A percentile compares a stretch with the other conserved stretches of the same genome.
Conservation (phyloP, 2,888 invertebrate genomes). For the Oegoconia quadripuncta region DNA sequence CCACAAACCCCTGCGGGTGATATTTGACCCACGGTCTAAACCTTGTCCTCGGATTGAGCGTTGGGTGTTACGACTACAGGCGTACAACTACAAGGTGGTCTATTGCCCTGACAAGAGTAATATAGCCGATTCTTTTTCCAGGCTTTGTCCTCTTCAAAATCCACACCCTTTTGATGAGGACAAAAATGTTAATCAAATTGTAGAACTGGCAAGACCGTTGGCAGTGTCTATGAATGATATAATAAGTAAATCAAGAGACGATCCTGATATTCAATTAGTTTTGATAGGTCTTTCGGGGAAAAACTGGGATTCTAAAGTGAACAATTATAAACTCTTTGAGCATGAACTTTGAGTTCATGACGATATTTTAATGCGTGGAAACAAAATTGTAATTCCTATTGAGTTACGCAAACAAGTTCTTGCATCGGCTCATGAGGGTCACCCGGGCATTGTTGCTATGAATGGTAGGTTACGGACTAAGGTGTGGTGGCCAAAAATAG, state of each 20-base stretch:
- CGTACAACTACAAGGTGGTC: conserved; percentile 24
- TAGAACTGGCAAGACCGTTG: conserved; percentile 7
- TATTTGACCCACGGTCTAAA: conserved; percentile 30
- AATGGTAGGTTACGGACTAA: conserved; percentile 20
- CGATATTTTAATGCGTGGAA: conserved; percentile 17
- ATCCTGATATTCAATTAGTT: background rate
- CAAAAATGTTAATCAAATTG: conserved; percentile 15
- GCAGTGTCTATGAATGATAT: conserved; percentile 14
- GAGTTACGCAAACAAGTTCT: conserved; percentile 18
- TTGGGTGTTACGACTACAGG: conserved; percentile 31
- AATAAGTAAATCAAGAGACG: conserved; percentile 5
- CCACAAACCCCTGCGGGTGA: conserved; percentile 37
- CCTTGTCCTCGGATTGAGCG: conserved; percentile 34
- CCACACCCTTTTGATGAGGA: conserved; percentile 8
- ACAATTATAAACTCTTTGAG: conserved; percentile 13
- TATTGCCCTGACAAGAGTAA: conserved; percentile 28
- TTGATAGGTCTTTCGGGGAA: background rate
- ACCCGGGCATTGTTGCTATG: no score
- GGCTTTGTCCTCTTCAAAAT: conserved; percentile 8
- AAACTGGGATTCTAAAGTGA: background rate
- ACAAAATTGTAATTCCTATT: conserved; percentile 19
- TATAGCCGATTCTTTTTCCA: conserved; percentile 26
- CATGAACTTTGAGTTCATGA: conserved; percentile 25
- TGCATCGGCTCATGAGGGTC: conserved; percentile 24
- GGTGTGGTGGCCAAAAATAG: conserved; percentile 25